Base-by-base conservation (phyloP, 1,140 invertebrate species). In the Gonatopus flavifemur region DNA sequence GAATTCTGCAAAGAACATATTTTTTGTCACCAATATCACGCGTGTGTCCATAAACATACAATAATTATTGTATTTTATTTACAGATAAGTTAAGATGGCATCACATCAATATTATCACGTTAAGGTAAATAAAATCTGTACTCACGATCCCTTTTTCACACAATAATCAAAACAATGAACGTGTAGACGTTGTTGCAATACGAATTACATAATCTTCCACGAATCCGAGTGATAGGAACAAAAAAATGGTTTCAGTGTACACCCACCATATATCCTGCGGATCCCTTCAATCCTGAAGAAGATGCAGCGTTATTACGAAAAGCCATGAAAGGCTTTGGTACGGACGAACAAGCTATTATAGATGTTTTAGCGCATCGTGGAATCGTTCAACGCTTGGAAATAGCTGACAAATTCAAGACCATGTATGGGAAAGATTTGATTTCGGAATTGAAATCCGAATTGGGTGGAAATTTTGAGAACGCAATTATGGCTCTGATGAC, bases 241-340 rank as follows among this genome's bases (percentile, higher is more conserved):
- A n/a, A n/a, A n/a, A n/a, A n/a, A 33, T 32, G 6, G 0, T 19
- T 36, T 30, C 64, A 93, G 90, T 91, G 89, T 69, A 88, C 86
- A 50, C 90, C 90, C 58, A 93, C 91, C 33, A 86, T 96, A 13
- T 89, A 85, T 68, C 87, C 91, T 18, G 86, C 88, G 33, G 87
- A 90, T 50, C 86, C 87, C 35, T 96, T 96, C 78, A 88, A 96
- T 69, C 81, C 94, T 4, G 88, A 88, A 49, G 84, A 83, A 47
- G 95, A 98, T 83, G 94, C 94, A 1, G 86, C 85, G 48, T 84
- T 87, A 37, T 79, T 98, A 25, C 84, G 91, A 55, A 90, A 89
- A 62, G 95, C 95, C 1, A 97, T 98, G 93, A 93, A 95, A 74
- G 93, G 93, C 37, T 86, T 92, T 51, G 91, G 95, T 19, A 95